Evolutionary conservation across 2,888 invertebrate genomes (phyloP), one percentile per base, ranked within the genome.

Genomic region (Noctua comes): DNA sequence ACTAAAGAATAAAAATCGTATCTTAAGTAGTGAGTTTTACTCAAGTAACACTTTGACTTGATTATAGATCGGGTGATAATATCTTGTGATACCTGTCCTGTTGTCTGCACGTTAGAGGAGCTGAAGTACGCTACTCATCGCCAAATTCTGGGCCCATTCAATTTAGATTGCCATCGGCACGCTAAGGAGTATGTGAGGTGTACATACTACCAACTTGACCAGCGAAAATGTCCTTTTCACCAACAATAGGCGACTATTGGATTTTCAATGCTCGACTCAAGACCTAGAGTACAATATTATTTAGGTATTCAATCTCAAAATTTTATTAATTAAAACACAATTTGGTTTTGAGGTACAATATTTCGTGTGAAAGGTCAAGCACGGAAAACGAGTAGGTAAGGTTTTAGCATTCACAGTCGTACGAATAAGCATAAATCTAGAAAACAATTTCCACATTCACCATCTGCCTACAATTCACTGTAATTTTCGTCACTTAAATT

Each of bases 401-500:
- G n/a, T 51, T 48, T n/a, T 1, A 27, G 3, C 59, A 59, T 27
- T 43, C 7, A 46, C 21, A 21, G 21, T 46, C 46, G 24, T 48
- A 46, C 11, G 7, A 21, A 65, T 46, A 13, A 8, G 16, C 24
- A 51, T 21, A 43, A 27, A 65, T 31, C 18, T 10, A 51, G 10
- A 57, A 69, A 64, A 62, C 10, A 57, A 69, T 69, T 65, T 18
- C 7, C 68, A 62, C 27, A 66, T 8, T 10, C 7, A 68, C 1
- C 27, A 48, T 65, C 71, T 46, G 48, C 62, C 57, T 24, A 51
- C 72, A 82, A 79, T 57, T 72, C 8, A 43, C 54, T 27, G 57
- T 51, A 68, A 64, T 82, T 75, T 83, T 75, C 80, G n/a, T 46
- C 68, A 64, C 36, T 71, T 48, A 82, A 81, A 81, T 68, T 59